These are phyloP conservation scores for Boleophthalmus pectinirostris DNA, from an alignment of 2,113 vertebrate species.

Conservation along the genomic window DNA sequence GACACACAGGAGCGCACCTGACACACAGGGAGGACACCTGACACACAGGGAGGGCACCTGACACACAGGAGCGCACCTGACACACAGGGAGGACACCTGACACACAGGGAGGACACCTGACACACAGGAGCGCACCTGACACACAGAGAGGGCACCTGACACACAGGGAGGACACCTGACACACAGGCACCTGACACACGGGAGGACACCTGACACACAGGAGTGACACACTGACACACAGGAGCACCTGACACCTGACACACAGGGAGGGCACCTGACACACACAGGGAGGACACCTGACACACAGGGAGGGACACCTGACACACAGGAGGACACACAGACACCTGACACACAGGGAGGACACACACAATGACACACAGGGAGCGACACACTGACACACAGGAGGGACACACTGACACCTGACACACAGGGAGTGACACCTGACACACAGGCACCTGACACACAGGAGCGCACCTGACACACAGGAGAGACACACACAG, in stretches of 20 bases:
- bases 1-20: not conserved
- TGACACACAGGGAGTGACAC: not conserved
- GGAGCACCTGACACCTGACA: not conserved
- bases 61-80: not conserved
- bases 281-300: not conserved
- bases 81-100: too few relatives aligned
- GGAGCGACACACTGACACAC: not conserved
- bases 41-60: not conserved
- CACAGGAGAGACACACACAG: too few relatives aligned
- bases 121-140: not conserved
- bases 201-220: not conserved
- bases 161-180: not conserved
- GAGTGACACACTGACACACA: too few relatives aligned
- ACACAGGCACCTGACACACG: not conserved
- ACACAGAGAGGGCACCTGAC: too few relatives aligned
- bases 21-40: too few relatives aligned
- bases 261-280: too few relatives aligned
- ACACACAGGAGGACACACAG: too few relatives aligned
- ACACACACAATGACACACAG: too few relatives aligned
- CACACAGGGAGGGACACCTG: too few relatives aligned
- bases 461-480: too few relatives aligned
- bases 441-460: not conserved
- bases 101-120: not conserved
- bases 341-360: not conserved
- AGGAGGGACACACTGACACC: too few relatives aligned